These are phyloP conservation scores for Scaptomyza caliginosa DNA, from an alignment of 2,888 invertebrate genomes.

Conservation along the genomic window DNA sequence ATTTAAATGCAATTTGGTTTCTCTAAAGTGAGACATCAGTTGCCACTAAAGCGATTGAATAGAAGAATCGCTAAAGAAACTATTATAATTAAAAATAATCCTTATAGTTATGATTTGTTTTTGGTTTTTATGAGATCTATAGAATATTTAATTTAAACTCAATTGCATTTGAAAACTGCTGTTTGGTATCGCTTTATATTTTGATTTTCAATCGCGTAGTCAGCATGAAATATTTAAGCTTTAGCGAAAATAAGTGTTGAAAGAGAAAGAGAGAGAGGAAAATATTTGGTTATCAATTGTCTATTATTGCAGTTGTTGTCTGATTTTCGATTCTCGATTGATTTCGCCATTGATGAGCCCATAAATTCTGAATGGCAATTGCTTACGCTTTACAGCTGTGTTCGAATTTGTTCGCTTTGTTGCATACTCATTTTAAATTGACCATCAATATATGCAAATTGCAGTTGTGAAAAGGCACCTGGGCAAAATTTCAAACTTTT, in stretches of 20 bases:
- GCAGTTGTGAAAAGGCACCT: constrained; percentile 11
- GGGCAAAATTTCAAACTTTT: constrained; percentile 11
- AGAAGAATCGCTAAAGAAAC: neutral
- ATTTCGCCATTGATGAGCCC: constrained; percentile 48
- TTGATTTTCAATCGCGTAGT: no score
- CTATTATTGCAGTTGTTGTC: constrained; percentile 22
- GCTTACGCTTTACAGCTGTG: constrained; percentile 57
- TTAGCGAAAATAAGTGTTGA: neutral
- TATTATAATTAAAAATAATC: neutral
- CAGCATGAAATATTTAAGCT: neutral
- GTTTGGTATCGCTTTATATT: neutral
- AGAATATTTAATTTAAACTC: neutral
- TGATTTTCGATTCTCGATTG: constrained; percentile 45
- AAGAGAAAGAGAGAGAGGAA: no score
- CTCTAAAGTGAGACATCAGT: neutral
- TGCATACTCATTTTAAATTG: constrained; percentile 63
- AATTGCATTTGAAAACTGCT: no score
- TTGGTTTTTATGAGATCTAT: neutral
- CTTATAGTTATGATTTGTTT: neutral
- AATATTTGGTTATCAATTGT: neutral
- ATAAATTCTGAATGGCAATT: constrained; percentile 58
- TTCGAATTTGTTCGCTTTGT: constrained; percentile 43
- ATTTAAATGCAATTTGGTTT: constrained; percentile 15
- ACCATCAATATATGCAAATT: constrained; percentile 67
- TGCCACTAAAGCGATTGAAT: neutral